Evolutionary conservation across 2,113 vertebrate genomes (phyloP).

Genomic region (Catharus fuscescens): DNA sequence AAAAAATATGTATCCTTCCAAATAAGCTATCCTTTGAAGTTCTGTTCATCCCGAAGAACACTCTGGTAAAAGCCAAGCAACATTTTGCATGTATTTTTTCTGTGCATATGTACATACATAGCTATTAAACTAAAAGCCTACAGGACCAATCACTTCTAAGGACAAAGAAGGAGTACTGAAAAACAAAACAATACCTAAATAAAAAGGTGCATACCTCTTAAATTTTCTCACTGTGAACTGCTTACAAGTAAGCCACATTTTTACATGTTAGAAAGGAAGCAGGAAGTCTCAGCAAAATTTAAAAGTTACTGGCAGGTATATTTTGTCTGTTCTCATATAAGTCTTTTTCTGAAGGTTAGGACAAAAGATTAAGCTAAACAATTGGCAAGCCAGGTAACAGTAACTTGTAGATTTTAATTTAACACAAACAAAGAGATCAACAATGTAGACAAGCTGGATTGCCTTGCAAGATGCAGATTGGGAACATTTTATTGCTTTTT

Average conservation of each 20-base stretch:
- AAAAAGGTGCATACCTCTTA: background rate
- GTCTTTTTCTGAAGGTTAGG: background rate
- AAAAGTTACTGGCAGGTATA: background rate
- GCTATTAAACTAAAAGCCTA: background rate
- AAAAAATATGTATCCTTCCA: background rate
- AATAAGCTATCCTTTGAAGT: background rate
- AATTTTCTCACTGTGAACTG: background rate
- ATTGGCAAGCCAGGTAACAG: background rate
- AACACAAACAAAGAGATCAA: background rate
- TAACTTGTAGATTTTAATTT: background rate
- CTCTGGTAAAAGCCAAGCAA: background rate
- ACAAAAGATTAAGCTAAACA: background rate
- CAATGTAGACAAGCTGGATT: background rate
- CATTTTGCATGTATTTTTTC: background rate
- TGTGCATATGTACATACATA: background rate
- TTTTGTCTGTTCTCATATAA: background rate
- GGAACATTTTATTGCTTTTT: background rate
- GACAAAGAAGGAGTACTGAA: background rate
- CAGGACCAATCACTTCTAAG: background rate
- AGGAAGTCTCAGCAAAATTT: background rate
- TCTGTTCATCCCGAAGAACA: background rate
- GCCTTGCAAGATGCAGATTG: background rate
- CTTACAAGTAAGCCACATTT: conserved; percentile 13
- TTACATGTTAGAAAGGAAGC: background rate
- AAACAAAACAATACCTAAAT: background rate